A percentile compares a stretch with the other conserved stretches of the same genome.
Conservation (phyloP, 2,113 vertebrate species). For the Urocynchramus pylzowi region DNA sequence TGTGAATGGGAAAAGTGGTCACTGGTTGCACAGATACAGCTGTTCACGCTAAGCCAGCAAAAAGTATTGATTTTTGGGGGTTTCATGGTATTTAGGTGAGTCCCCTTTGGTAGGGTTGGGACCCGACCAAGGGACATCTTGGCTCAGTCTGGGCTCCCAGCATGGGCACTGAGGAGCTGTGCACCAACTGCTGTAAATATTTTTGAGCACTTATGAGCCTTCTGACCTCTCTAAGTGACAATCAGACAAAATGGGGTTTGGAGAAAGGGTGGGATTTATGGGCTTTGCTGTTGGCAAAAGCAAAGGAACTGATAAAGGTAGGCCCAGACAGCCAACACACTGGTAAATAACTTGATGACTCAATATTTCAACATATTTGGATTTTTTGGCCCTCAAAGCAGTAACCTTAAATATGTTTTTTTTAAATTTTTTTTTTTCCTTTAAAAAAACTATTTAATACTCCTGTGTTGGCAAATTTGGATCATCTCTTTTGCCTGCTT, state of each 20-base stretch:
- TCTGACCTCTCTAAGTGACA: neutral
- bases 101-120: neutral
- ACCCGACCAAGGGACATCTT: accelerated
- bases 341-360: neutral
- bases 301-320: neutral
- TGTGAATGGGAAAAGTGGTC: neutral
- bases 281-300: neutral
- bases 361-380: neutral
- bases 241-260: neutral
- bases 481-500: neutral
- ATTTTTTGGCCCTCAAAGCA: neutral
- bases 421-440: neutral
- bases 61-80: neutral
- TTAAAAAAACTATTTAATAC: neutral
- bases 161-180: neutral
- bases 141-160: neutral
- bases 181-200: neutral
- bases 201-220: neutral
- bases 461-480: neutral
- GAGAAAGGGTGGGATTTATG: neutral
- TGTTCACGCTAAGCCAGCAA: neutral
- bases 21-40: neutral
- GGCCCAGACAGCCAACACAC: neutral
- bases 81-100: neutral
- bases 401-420: neutral